Evolutionary conservation across 2,797 vertebrate species (phyloP), one percentile per base, ranked within the genome.

Genomic region (Brachyalestes nurse): DNA sequence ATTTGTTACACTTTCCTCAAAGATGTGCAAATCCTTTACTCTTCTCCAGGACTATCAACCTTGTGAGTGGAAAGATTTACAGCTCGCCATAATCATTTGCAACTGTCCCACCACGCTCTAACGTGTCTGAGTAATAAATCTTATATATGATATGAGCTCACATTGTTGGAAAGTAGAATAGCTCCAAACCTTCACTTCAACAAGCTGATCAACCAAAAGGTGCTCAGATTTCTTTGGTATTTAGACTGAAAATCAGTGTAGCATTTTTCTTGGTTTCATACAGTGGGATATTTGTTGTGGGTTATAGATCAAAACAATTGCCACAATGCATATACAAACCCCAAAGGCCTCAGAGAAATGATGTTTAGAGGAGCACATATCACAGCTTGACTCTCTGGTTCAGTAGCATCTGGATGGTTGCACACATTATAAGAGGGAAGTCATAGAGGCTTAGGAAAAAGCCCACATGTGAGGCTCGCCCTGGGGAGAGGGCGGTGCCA

Each of bases 371-470:
- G 21, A 78, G 10, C 70, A 55, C 58, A 53, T 34, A 34, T 13
- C 62, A 67, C 38, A 62, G 61, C 55, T 42, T 83, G 88, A 84
- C 82, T 71, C 73, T 67, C 81, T 84, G 86, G 87, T 86, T 74
- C 81, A 64, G 78, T n/a, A 81, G 72, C 82, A 87, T 90, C 92
- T 87, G 91, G 89, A 89, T 93, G 93, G 88, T 77, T 92, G 92
- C 87, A 81, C 89, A 57, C 89, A 92, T 93, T 93, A 90, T 90
- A 79, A 82, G 65, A 78, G 78, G 83, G 80, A 67, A 60, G 79
- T 83, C 82, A 74, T 61, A 69, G 28, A 45, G 82, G 77, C 53
- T 60, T 13, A 34, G 82, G 78, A 82, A 82, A 84, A 80, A 77
- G 77, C 85, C 86, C 85, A 74, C 88, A 90, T 92, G 89, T 91